These are phyloP conservation scores for Homarus gammarus DNA, from an alignment of 2,888 invertebrate genomes.

Conservation along the genomic window DNA sequence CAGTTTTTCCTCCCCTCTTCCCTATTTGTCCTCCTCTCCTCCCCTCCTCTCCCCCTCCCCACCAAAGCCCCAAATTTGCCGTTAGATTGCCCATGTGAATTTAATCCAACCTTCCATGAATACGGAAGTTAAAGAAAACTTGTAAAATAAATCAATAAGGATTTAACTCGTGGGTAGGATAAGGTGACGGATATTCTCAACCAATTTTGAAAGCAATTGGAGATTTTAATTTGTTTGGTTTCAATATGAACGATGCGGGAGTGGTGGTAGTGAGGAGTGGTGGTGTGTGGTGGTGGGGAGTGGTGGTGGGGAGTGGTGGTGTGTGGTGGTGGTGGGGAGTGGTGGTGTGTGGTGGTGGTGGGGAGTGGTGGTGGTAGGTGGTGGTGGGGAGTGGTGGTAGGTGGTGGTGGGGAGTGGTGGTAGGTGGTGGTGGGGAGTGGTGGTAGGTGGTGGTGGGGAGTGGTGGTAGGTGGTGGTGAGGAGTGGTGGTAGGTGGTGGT, in stretches of 20 bases:
- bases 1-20: neutral
- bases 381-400: too few relatives aligned
- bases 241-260: neutral
- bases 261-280: neutral
- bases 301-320: neutral
- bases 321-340: too few relatives aligned
- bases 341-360: too few relatives aligned
- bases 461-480: too few relatives aligned
- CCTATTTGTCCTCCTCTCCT: neutral
- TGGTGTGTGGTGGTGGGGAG: neutral
- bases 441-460: too few relatives aligned
- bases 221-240: neutral
- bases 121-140: conserved; percentile 41
- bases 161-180: conserved; percentile 23
- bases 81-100: conserved; percentile 36
- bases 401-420: too few relatives aligned
- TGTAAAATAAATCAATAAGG: conserved; percentile 34
- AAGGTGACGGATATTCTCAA: neutral
- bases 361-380: too few relatives aligned
- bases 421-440: neutral
- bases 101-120: conserved; percentile 34
- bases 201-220: neutral
- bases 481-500: too few relatives aligned
- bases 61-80: conserved; percentile 3
- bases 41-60: neutral